Evolutionary conservation across 1,140 invertebrate genomes (phyloP), one percentile per base, ranked within the genome.

Genomic region (Bombus breviceps): DNA sequence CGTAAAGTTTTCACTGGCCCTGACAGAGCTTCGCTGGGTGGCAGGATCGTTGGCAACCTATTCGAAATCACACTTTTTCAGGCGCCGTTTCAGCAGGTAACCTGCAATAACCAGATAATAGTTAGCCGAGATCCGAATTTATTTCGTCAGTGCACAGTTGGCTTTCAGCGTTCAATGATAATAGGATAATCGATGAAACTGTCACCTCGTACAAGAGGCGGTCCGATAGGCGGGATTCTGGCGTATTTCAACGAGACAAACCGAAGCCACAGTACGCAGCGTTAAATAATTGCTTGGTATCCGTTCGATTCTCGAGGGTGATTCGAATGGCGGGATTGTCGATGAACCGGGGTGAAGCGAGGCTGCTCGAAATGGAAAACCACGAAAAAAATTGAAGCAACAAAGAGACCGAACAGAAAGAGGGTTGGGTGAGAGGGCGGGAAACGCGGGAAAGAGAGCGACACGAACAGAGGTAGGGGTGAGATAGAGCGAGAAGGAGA

Each of bases 221-320:
- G 83, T 66, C 88, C 86, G 86, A 90, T 90, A 90, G 86, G 72
- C 86, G 86, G 86, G 86, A 90, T 90, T 83, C 89, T 86, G 86
- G 79, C 86, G 89, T 90, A 90, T 90, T 90, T 90, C 86, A 90
- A 83, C 89, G 89, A 90, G 89, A 90, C 89, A 90, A 90, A 90
- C 89, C 89, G 86, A 90, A 86, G 89, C 89, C 89, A 80, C 89
- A 86, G 89, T 88, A 90, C 89, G 89, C 89, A 86, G 89, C 89
- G 90, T 91, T 91, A 91, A 91, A 91, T 91, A 91, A 91, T 91
- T 91, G 90, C 89, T 90, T 90, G 89, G 89, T 90, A 90, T 90
- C 89, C 89, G 89, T 90, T 90, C 89, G 86, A 90, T 90, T 90
- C 89, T 90, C 89, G 89, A 90, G 89, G 89, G 89, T 90, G 89